A percentile compares a stretch with the other conserved stretches of the same genome.
These are phyloP conservation scores for Brachyptera risi DNA, from an alignment of 2,888 invertebrate genomes.

Conservation along the genomic window DNA sequence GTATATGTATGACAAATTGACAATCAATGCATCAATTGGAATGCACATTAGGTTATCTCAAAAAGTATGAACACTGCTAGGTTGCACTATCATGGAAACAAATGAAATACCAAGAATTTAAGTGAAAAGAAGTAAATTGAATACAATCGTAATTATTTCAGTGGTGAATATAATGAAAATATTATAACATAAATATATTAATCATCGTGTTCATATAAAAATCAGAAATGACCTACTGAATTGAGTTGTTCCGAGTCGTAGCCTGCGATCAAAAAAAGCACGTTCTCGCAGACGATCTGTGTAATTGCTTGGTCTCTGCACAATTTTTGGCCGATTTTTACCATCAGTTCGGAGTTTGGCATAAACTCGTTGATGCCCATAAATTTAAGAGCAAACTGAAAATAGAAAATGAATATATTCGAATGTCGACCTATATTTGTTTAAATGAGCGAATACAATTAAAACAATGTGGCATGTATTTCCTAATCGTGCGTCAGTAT, in stretches of 20 bases:
- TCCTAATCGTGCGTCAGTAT: background rate
- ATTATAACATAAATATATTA: too few species aligned
- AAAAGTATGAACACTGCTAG: too few species aligned
- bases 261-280: conserved; percentile 44
- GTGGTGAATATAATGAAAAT: too few species aligned
- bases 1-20: too few species aligned
- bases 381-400: background rate
- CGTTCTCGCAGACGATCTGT: conserved; percentile 41
- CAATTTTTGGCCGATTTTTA: conserved; percentile 36
- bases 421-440: background rate
- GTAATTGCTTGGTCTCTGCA: conserved; percentile 38
- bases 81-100: too few species aligned
- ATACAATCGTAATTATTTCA: too few species aligned
- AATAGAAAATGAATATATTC: background rate
- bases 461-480: background rate
- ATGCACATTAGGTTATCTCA: too few species aligned
- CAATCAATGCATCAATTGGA: too few species aligned
- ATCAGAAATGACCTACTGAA: conserved; percentile 41
- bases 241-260: conserved; percentile 43
- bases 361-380: conserved; percentile 44
- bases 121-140: too few species aligned
- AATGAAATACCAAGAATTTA: too few species aligned
- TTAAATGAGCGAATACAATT: background rate
- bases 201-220: too few species aligned
- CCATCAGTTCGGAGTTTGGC: conserved; percentile 38